Evolutionary conservation across 1,140 invertebrate species (phyloP).

Genomic region (Caenorhabditis tropicalis): DNA sequence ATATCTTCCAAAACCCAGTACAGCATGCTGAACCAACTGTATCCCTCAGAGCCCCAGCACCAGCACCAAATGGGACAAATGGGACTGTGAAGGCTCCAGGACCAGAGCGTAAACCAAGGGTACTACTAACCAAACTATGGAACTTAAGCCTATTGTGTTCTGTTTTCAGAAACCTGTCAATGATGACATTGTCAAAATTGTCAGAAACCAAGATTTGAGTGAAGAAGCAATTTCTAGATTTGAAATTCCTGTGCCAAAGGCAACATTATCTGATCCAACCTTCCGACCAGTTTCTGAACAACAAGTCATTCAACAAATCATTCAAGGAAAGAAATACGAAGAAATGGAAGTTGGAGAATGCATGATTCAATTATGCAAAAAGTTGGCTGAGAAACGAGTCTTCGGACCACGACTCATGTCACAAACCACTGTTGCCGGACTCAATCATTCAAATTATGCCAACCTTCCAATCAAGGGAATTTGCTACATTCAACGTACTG

Average conservation of each 20-base stretch:
- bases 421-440: conserved; percentile 60
- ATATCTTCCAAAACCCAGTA: not conserved
- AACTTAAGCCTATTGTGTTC: not conserved
- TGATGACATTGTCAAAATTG: conserved; percentile 59
- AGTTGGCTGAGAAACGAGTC: conserved; percentile 59
- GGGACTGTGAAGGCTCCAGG: not conserved
- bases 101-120: conserved; percentile 23
- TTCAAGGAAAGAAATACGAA: conserved; percentile 56
- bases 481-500: conserved; percentile 59
- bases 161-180: conserved; percentile 50
- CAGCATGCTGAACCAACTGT: not conserved
- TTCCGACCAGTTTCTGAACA: conserved; percentile 56
- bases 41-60: not conserved
- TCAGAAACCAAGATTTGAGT: conserved; percentile 56
- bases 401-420: conserved; percentile 61
- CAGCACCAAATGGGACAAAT: not conserved
- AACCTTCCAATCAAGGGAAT: conserved; percentile 60
- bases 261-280: conserved; percentile 51
- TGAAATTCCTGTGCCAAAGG: conserved; percentile 56
- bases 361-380: conserved; percentile 58
- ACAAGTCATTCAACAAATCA: conserved; percentile 56
- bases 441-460: conserved; percentile 58
- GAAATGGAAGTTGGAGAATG: conserved; percentile 53
- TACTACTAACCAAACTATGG: not conserved
- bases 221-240: conserved; percentile 50